Conservation (phyloP, 2,888 invertebrate species). For the Orchestes rusci region DNA sequence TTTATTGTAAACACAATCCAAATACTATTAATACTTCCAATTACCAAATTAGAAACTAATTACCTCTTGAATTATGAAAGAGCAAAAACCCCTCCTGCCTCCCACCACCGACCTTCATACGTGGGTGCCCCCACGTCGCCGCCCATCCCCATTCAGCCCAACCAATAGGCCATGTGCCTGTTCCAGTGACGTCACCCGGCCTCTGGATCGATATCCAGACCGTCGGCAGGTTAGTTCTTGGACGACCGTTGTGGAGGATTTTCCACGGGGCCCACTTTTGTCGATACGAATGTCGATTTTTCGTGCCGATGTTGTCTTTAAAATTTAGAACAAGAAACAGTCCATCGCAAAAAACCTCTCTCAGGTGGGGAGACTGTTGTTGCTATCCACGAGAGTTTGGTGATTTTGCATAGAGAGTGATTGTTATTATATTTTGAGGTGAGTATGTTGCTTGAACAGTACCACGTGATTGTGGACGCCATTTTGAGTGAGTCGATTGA, state of each 20-base stretch:
- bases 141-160: conserved; percentile 9
- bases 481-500: too few species aligned
- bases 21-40: too few species aligned
- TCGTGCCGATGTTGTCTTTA: conserved; percentile 46
- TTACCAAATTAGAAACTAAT: too few species aligned
- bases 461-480: too few species aligned
- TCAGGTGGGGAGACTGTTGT: conserved; percentile 95
- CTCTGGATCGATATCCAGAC: conserved; percentile 41
- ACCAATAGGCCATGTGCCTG: conserved; percentile 24
- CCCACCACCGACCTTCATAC: conserved; percentile 15
- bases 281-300: conserved; percentile 19
- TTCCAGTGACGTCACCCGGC: conserved; percentile 39
- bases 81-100: too few species aligned
- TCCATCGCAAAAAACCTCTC: conserved; percentile 94
- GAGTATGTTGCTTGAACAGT: too few species aligned
- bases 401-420: too few species aligned
- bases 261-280: conserved; percentile 7
- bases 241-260: conserved; percentile 32
- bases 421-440: too few species aligned
- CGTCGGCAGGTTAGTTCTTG: conserved; percentile 38
- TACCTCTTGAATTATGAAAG: too few species aligned
- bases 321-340: conserved; percentile 93
- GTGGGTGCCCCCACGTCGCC: conserved; percentile 15
- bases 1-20: too few species aligned
- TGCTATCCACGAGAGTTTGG: too few species aligned